Percentiles rank a stretch among this genome's conserved stretches.
These are phyloP conservation scores for Heterodera filipjevi DNA, from an alignment of 2,888 invertebrate species.

Conservation along the genomic window DNA sequence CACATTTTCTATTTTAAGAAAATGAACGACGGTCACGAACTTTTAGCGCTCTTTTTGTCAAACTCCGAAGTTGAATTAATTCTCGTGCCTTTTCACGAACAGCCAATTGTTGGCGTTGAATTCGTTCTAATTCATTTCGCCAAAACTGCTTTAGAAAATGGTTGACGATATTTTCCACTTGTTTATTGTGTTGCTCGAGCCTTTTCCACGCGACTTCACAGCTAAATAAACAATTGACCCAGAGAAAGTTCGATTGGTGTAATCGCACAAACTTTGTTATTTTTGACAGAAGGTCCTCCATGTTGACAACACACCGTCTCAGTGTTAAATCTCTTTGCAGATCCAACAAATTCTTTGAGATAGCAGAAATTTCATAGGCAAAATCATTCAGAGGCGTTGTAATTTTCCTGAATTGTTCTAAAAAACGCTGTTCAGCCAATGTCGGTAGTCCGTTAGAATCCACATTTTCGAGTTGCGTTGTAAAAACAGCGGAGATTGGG, in stretches of 20 bases:
- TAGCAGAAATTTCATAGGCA: slow-evolving; percentile 43
- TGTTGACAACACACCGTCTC: slow-evolving; percentile 69
- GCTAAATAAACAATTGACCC: too few relatives aligned
- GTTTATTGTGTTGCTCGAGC: slow-evolving; percentile 56
- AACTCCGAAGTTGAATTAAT: slow-evolving; percentile 36
- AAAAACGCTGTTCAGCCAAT: slow-evolving; percentile 8
- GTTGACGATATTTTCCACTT: slow-evolving; percentile 64
- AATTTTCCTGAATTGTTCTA: slow-evolving; percentile 54
- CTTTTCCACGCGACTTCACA: slow-evolving; percentile 27
- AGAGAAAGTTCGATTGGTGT: too few relatives aligned
- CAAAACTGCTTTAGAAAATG: slow-evolving; percentile 43
- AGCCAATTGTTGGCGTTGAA: slow-evolving; percentile 76
- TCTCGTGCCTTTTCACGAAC: slow-evolving; percentile 62
- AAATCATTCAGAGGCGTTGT: slow-evolving; percentile 43
- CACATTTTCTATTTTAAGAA: neutral
- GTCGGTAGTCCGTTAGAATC: neutral
- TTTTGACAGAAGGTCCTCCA: slow-evolving; percentile 32
- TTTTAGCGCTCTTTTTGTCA: slow-evolving; percentile 33
- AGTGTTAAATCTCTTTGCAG: slow-evolving; percentile 76
- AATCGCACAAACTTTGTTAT: slow-evolving; percentile 43
- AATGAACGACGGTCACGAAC: neutral
- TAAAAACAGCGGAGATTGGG: neutral
- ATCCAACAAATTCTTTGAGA: slow-evolving; percentile 72
- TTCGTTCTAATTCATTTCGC: slow-evolving; percentile 77
- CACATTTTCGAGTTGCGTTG: neutral